These are phyloP conservation scores for Amphiprion ocellaris DNA, from an alignment of 2,113 vertebrate genomes.

Conservation along the genomic window DNA sequence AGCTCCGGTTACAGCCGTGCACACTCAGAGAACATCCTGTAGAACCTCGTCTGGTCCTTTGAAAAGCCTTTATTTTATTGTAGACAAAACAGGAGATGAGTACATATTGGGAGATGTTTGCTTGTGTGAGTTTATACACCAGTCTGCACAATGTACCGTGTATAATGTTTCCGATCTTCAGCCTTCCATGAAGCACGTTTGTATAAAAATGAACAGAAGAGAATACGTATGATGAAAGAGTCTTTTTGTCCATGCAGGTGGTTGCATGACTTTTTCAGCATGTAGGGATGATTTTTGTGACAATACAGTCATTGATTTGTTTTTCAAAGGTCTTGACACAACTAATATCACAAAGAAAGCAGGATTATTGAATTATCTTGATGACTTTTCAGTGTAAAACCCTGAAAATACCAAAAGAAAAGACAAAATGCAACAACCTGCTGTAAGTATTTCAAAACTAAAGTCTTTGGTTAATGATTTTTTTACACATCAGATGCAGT, in stretches of 20 bases:
- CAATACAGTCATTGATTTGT: background rate
- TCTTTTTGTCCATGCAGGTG: conserved; percentile 16
- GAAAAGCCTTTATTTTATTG: conserved; percentile 29
- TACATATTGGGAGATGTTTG: conserved; percentile 50
- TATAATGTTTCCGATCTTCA: background rate
- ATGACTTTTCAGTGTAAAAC: background rate
- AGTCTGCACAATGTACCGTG: conserved; percentile 5
- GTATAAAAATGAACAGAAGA: conserved; percentile 26
- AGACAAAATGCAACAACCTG: no score
- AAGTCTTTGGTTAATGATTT: no score
- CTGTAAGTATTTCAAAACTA: no score
- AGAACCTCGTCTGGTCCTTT: conserved; percentile 34
- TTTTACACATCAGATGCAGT: no score
- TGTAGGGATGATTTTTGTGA: background rate
- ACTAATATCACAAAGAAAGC: background rate
- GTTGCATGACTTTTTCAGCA: background rate
- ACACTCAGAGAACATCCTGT: conserved; percentile 15
- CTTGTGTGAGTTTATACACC: conserved; percentile 25
- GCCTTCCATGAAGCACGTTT: background rate
- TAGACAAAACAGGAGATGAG: conserved; percentile 28
- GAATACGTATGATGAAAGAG: conserved; percentile 19
- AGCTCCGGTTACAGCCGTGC: conserved; percentile 56
- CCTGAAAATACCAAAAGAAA: background rate
- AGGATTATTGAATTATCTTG: background rate
- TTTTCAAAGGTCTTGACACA: background rate